Evolutionary conservation across 2,113 vertebrate genomes (phyloP), one percentile per base, ranked within the genome.

Genomic region (Lonchura striata): DNA sequence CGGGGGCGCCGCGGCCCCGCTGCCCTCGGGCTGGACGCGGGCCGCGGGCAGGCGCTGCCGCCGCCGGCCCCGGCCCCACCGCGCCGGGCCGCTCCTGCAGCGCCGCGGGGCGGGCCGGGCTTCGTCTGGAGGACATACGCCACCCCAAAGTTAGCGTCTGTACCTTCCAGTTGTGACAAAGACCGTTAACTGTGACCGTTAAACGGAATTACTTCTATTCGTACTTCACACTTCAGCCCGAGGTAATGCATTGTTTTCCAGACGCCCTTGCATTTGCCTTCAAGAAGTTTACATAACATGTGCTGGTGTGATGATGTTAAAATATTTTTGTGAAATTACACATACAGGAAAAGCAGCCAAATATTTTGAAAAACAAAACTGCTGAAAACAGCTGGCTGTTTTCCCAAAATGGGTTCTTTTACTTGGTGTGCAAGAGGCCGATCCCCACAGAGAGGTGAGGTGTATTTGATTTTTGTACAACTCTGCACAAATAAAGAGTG

Each of bases 1-100:
- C 1, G 1, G 41, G 7, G 4, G 15, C 2, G 11, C 15, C 2
- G 5, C 22, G 5, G 47, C 8, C 13, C 4, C 10, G 4, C 41
- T 1, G 15, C 22, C 12, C 13, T 2, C 9, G 1, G 12, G 24
- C 33, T 10, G n/a, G 11, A 3, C 9, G 16, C 6, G n/a, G n/a
- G n/a, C n/a, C n/a, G n/a, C n/a, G n/a, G n/a, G n/a, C n/a, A n/a
- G n/a, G n/a, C n/a, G n/a, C n/a, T n/a, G n/a, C n/a, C n/a, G n/a
- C n/a, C n/a, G n/a, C n/a, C n/a, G 8, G n/a, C n/a, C n/a, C n/a
- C 39, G 39, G 39, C 28, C 72, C 6, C 10, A 2, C 17, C 3
- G 33, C 4, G 37, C 30, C 22, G 1, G 6, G 49, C 18, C 1
- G 10, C 16, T 9, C 9, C 42, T 14, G 19, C 12, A 53, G 2